Base-by-base conservation (phyloP, 1,140 invertebrate genomes). In the Drosophila truncata region DNA sequence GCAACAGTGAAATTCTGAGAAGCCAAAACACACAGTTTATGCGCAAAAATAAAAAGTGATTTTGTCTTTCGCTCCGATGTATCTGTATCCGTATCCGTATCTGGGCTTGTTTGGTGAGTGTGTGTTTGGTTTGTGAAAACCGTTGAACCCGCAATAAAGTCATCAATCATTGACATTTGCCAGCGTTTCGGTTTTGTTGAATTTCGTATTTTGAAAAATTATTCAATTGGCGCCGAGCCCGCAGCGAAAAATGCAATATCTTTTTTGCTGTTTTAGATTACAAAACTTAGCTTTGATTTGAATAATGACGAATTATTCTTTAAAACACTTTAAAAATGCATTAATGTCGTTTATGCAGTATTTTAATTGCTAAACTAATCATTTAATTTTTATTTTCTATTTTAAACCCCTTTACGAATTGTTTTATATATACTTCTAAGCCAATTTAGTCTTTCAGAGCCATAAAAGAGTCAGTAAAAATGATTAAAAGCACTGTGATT, bases 151-250 rank as follows among this genome's bases (percentile, higher is more conserved):
- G 77, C 90, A 91, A 91, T 91, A 91, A 91, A 91, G 90, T 83
- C 90, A 91, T 91, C 90, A 91, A 91, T 91, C 90, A 91, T 91
- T 91, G 90, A 90, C 90, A 91, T 88, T 91, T 91, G 90, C 90
- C 74, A 90, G 73, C 69, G 64, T 78, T 82, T 90, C 49, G 75
- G 47, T 25, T 67, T 65, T 64, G 23, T 58, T 57, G 37, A 60
- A 64, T 57, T 77, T 37, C 23, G 73, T 69, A 65, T 81, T 80
- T 80, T 87, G 65, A 87, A 82, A 85, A 85, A 90, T 90, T 90
- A 90, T 91, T 66, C 57, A 58, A 63, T 74, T 88, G 84, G 84
- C 84, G 84, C 84, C 84, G 61, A 78, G 20, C 27, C 9, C 13
- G 44, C 49, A 63, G 39, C 33, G 31, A 58, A 58, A 78, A 60